A percentile compares a stretch with the other conserved stretches of the same genome.
These are phyloP conservation scores for Platichthys flesus DNA, from an alignment of 2,113 vertebrate genomes.

Conservation along the genomic window DNA sequence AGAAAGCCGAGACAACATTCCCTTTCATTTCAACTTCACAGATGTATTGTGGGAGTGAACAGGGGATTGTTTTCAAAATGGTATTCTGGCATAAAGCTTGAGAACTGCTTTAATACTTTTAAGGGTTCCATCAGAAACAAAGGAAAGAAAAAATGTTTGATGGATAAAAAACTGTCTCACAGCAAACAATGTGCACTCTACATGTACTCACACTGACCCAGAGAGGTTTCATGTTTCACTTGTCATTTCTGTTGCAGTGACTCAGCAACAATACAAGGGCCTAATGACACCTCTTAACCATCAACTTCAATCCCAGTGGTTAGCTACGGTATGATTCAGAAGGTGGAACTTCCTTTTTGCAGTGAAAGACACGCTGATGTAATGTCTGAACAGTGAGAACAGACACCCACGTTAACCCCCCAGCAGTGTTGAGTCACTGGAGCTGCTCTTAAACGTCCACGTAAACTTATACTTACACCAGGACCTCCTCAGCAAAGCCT, in stretches of 20 bases:
- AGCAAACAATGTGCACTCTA: too few relatives aligned
- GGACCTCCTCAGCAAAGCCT: constrained; percentile 18
- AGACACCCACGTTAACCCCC: constrained; percentile 49
- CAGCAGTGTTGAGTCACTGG: constrained; percentile 52
- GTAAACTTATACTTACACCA: constrained; percentile 30
- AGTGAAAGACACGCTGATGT: constrained; percentile 69
- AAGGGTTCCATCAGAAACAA: too few relatives aligned
- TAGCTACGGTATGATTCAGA: constrained; percentile 71
- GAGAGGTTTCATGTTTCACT: constrained; percentile 57
- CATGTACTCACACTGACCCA: neutral
- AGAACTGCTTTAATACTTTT: too few relatives aligned
- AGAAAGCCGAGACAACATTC: too few relatives aligned
- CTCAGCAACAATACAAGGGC: constrained; percentile 53
- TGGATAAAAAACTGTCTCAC: too few relatives aligned
- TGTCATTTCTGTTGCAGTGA: constrained; percentile 34
- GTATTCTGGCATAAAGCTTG: too few relatives aligned
- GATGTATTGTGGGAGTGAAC: too few relatives aligned
- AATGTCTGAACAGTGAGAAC: constrained; percentile 68
- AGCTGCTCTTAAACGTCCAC: constrained; percentile 38
- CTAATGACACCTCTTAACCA: constrained; percentile 50
- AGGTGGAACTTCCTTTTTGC: constrained; percentile 53
- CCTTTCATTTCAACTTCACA: too few relatives aligned
- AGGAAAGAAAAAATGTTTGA: too few relatives aligned
- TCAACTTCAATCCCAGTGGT: constrained; percentile 45
- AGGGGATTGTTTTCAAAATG: too few relatives aligned